A percentile compares a stretch with the other conserved stretches of the same genome.
These are phyloP conservation scores for Phycodurus eques DNA, from an alignment of 2,113 vertebrate genomes.

Conservation along the genomic window DNA sequence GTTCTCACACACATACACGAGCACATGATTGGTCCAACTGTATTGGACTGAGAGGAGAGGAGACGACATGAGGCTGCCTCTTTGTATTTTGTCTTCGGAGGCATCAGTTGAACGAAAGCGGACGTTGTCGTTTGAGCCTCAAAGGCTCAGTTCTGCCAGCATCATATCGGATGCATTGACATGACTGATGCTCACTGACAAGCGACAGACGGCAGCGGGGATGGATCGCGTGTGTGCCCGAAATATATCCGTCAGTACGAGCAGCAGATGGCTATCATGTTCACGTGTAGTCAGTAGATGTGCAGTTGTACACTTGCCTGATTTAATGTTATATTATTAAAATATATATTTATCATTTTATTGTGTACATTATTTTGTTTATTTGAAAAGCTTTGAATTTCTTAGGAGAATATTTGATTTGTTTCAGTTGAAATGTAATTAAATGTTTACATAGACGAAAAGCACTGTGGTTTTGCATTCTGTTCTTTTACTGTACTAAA, in stretches of 20 bases:
- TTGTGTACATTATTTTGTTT: too few relatives aligned
- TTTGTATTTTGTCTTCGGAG: conserved; percentile 16
- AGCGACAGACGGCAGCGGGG: not conserved
- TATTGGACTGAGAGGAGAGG: conserved; percentile 29
- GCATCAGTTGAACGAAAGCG: conserved; percentile 30
- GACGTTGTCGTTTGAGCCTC: conserved; percentile 12
- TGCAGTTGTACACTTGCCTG: not conserved
- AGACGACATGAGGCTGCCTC: conserved; percentile 20
- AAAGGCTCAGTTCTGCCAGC: not conserved
- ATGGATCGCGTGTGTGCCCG: not conserved
- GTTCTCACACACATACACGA: conserved; percentile 33
- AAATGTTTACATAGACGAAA: too few relatives aligned
- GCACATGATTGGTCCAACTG: conserved; percentile 9
- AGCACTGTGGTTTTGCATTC: too few relatives aligned
- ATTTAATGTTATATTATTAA: not conserved
- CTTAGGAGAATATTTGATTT: too few relatives aligned
- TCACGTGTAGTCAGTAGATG: not conserved
- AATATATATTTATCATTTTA: too few relatives aligned
- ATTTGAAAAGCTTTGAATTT: too few relatives aligned
- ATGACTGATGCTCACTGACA: conserved; percentile 8
- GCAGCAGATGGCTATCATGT: not conserved
- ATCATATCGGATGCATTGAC: conserved; percentile 4
- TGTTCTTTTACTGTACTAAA: too few relatives aligned
- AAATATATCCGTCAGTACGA: conserved; percentile 11
- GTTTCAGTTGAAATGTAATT: too few relatives aligned